These are phyloP conservation scores for Oxystoma pomonae DNA, from an alignment of 2,888 invertebrate species.

Conservation along the genomic window DNA sequence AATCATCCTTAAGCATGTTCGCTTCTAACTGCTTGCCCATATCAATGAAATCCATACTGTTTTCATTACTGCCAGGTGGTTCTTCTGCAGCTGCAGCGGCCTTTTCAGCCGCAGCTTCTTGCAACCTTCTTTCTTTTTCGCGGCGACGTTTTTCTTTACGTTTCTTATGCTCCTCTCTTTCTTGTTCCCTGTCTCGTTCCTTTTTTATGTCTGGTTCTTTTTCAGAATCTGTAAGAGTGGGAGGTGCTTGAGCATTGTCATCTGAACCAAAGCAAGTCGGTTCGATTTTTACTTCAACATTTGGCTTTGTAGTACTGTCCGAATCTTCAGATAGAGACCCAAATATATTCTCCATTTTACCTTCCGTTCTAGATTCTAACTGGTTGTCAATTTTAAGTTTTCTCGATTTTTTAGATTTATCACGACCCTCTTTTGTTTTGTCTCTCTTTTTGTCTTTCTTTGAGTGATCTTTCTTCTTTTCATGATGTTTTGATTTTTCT, in stretches of 20 bases:
- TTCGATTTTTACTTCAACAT: conserved; percentile 21
- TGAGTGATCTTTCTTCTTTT: conserved; percentile 46
- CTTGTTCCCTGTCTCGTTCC: conserved; percentile 38
- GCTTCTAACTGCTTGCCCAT: conserved; percentile 80
- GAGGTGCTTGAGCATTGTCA: conserved; percentile 29
- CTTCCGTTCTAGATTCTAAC: conserved; percentile 61
- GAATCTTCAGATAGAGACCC: conserved; percentile 77
- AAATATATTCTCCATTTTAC: conserved; percentile 85
- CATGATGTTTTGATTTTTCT: conserved; percentile 41
- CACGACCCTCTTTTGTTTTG: conserved; percentile 55
- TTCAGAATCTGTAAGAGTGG: conserved; percentile 47
- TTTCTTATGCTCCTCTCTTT: conserved; percentile 54
- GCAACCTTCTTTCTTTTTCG: conserved; percentile 46
- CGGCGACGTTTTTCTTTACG: conserved; percentile 51
- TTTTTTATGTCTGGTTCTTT: conserved; percentile 35
- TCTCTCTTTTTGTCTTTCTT: conserved; percentile 61
- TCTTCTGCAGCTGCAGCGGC: conserved; percentile 26
- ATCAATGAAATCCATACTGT: conserved; percentile 76
- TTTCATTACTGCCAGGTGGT: conserved; percentile 55
- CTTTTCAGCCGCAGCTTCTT: conserved; percentile 46
- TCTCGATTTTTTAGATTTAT: conserved; percentile 58
- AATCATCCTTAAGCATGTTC: conserved; percentile 69
- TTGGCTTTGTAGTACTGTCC: conserved; percentile 42
- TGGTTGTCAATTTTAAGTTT: conserved; percentile 45
- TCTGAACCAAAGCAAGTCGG: conserved; percentile 29